Evolutionary conservation across 2,888 invertebrate species (phyloP).

Genomic region (Scaptomyza reducta): DNA sequence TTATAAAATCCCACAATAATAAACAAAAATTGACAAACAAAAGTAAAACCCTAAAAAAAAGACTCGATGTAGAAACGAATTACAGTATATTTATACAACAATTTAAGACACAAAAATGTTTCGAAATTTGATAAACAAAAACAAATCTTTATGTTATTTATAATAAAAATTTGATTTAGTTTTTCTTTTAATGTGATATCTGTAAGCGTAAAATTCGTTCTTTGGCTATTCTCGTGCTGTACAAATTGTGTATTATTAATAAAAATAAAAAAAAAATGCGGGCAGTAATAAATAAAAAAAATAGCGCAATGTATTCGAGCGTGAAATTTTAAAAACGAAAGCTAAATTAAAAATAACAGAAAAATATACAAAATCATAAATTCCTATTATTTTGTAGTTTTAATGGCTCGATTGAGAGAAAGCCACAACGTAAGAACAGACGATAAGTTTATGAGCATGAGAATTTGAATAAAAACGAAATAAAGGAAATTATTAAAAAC

Average conservation of each 20-base stretch:
- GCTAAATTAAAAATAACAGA: slow-evolving; percentile 30
- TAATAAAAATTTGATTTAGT: slow-evolving; percentile 58
- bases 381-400: slow-evolving; percentile 78
- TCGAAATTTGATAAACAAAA: slow-evolving; percentile 45
- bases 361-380: slow-evolving; percentile 34
- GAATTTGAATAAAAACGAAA: slow-evolving; percentile 54
- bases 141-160: slow-evolving; percentile 54
- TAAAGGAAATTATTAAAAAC: slow-evolving; percentile 60
- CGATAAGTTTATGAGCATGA: too few relatives aligned
- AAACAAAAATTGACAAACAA: slow-evolving; percentile 28
- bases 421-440: slow-evolving; percentile 35
- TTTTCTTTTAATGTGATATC: slow-evolving; percentile 73
- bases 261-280: slow-evolving; percentile 12
- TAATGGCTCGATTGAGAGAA: slow-evolving; percentile 48
- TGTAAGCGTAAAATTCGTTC: slow-evolving; percentile 58
- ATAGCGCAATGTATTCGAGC: slow-evolving; percentile 21
- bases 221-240: slow-evolving; percentile 67
- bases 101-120: slow-evolving; percentile 65
- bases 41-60: slow-evolving; percentile 44
- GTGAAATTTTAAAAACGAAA: slow-evolving; percentile 47
- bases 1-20: slow-evolving; percentile 39
- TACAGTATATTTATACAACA: slow-evolving; percentile 58
- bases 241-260: slow-evolving; percentile 56
- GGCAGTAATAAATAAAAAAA: slow-evolving; percentile 29
- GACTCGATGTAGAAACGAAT: slow-evolving; percentile 62